Base-by-base conservation (phyloP, 2,113 vertebrate genomes). In the Tor tambroides region DNA sequence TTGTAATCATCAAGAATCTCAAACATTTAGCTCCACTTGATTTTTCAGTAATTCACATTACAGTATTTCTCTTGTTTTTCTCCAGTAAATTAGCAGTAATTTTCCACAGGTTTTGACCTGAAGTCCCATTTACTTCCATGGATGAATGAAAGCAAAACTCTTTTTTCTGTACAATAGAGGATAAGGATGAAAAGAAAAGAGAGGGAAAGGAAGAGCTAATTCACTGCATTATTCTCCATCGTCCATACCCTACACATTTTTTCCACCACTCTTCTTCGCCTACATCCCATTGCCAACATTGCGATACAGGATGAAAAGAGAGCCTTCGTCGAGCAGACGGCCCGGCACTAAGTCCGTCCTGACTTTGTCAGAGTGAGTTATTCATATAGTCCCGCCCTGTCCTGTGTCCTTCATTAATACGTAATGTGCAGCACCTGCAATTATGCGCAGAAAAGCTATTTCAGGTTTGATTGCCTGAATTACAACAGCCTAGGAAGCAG, bases 341-440 rank as follows among this genome's bases (percentile, higher is more conserved):
- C 80, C 41, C 6, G 17, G 80, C 63, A 83, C 63, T 67, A 83
- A 83, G 65, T 72, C 30, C 67, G 56, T 71, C 82, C 82, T 74
- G 82, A 74, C 82, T 84, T 84, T 84, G 82, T 84, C 82, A 74
- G 49, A 23, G 67, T 56, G 67, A 84, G 82, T 84, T 84, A 84
- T 84, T 84, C 65, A 74, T 74, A 77, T 83, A 32, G n/a, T 46
- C 23, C 82, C 19, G 2, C 30, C 67, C 19, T 56, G 82, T 74
- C 49, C 49, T 74, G 67, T 72, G 82, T 84, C 82, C 67, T 84
- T 84, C 67, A 84, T 84, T 72, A 84, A 84, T 84, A 54, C 12
- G 49, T 72, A 74, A 84, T 84, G 41, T 30, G 19, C 28, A 54
- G 67, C 65, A 72, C 67, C 65, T 54, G 65, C 28, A 84, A 84